Percentiles rank a stretch among this genome's conserved stretches.
Evolutionary conservation across 2,113 vertebrate genomes (phyloP).

Genomic region (Pseudolaguvia tuberculata): DNA sequence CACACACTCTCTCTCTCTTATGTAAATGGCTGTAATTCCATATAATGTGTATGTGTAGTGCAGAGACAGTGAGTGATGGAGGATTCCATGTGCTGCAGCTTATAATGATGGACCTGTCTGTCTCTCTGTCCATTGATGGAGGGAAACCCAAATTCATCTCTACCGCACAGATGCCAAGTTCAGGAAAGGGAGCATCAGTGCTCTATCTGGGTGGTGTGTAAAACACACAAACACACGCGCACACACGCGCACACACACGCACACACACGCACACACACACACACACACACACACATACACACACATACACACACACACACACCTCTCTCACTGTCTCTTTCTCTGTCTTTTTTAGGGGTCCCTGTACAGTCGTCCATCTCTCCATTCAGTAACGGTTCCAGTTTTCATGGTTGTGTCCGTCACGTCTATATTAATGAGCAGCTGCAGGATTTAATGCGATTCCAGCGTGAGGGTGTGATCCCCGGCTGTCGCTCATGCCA

Average conservation of each 20-base stretch:
- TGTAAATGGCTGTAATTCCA: not conserved
- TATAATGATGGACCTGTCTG: conserved; percentile 82
- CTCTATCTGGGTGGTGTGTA: conserved; percentile 92
- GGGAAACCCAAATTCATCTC: conserved; percentile 90
- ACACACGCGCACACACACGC: not conserved
- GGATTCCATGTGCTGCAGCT: conserved; percentile 93
- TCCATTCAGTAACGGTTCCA: conserved; percentile 82
- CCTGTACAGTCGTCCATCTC: conserved; percentile 79
- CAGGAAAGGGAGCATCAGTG: conserved; percentile 82
- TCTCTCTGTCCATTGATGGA: conserved; percentile 90
- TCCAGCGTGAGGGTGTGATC: conserved; percentile 83
- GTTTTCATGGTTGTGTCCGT: conserved; percentile 91
- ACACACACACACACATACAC: too few relatives aligned
- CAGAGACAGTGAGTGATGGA: conserved; percentile 97
- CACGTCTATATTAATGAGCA: conserved; percentile 91
- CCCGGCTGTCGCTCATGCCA: conserved; percentile 93
- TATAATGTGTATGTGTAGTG: conserved; percentile 61
- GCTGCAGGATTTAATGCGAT: conserved; percentile 85
- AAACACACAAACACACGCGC: not conserved
- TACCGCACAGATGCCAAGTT: conserved; percentile 86
- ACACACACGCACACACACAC: not conserved
- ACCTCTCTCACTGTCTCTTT: not conserved
- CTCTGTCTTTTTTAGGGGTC: conserved; percentile 74
- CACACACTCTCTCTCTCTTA: too few relatives aligned
- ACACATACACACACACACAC: not conserved